A percentile compares a stretch with the other conserved stretches of the same genome.
phyloP scores from a whole-genome alignment of 2,797 vertebrate genomes.

The Tiaroga cobitis region DNA sequence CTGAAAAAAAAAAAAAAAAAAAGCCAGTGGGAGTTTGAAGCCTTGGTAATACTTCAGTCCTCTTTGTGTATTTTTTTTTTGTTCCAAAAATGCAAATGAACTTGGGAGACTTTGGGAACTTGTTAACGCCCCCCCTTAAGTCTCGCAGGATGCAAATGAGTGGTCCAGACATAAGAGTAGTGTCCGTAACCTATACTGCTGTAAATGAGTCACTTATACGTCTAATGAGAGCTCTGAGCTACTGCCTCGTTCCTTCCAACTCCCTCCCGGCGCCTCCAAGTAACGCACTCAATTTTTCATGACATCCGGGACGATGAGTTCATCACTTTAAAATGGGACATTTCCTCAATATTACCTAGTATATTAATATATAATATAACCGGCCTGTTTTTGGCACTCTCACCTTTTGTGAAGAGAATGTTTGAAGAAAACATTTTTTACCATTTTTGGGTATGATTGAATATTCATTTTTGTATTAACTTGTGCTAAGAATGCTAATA shows the following conservation, averaged over 20 bases:
- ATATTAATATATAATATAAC: conserved; percentile 18
- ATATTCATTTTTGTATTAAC: conserved; percentile 6
- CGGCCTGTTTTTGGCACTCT: conserved; percentile 40
- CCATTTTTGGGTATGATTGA: conserved; percentile 9
- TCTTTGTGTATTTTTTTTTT: conserved; percentile 22
- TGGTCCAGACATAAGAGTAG: conserved; percentile 56
- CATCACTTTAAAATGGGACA: conserved; percentile 61
- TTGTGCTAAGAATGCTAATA: background rate
- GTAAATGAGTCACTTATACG: conserved; percentile 62
- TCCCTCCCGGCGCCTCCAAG: conserved; percentile 48
- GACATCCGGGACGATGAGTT: conserved; percentile 57
- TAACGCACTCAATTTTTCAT: conserved; percentile 61
- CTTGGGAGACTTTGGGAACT: conserved; percentile 44
- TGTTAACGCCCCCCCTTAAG: conserved; percentile 41
- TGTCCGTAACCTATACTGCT: conserved; percentile 59
- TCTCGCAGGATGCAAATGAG: conserved; percentile 55
- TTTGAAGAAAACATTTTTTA: conserved; percentile 13
- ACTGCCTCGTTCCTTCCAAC: conserved; percentile 45
- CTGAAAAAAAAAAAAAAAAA: conserved; percentile 58
- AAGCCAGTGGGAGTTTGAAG: conserved; percentile 50
- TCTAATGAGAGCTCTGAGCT: conserved; percentile 60
- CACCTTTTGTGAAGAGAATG: conserved; percentile 42
- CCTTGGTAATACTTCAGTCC: conserved; percentile 55
- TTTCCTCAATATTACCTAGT: conserved; percentile 57
- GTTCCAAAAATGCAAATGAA: conserved; percentile 60